Conservation (phyloP, 2,888 invertebrate species). For the Pseudolycoriella hygida region DNA sequence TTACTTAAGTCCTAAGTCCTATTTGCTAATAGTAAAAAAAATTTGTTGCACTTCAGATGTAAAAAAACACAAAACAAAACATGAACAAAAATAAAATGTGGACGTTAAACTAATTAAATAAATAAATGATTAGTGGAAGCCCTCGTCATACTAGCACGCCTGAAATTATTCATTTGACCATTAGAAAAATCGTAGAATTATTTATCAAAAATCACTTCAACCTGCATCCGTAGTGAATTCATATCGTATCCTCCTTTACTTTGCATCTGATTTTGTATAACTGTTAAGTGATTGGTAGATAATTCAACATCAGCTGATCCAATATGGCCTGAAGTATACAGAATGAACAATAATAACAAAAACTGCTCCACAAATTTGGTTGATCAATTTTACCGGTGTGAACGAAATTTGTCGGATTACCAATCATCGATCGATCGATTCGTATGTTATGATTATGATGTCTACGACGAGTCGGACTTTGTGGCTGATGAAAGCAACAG, state of each 20-base stretch:
- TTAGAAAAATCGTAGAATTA: too few species aligned
- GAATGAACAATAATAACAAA: neutral
- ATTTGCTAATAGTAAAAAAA: too few species aligned
- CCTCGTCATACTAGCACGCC: too few species aligned
- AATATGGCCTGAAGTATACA: slow-evolving; percentile 42
- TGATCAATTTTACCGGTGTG: slow-evolving; percentile 50
- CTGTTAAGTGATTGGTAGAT: slow-evolving; percentile 63
- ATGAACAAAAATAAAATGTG: too few species aligned
- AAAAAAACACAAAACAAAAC: too few species aligned
- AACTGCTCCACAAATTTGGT: neutral
- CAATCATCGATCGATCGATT: slow-evolving; percentile 88
- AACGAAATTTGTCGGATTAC: slow-evolving; percentile 86
- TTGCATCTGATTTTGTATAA: slow-evolving; percentile 87
- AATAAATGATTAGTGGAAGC: too few species aligned
- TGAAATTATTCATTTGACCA: too few species aligned
- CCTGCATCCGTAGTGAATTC: slow-evolving; percentile 29
- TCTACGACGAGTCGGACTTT: slow-evolving; percentile 50
- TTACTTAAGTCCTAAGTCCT: too few species aligned
- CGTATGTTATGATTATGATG: slow-evolving; percentile 53
- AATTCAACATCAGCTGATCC: slow-evolving; percentile 80
- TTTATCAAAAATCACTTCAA: too few species aligned
- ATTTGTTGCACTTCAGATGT: too few species aligned
- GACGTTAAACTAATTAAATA: too few species aligned
- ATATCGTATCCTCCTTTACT: slow-evolving; percentile 89
- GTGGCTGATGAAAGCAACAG: slow-evolving; percentile 71